Base-by-base conservation (phyloP, 2,888 invertebrate species). In the Protophormia terraenovae region DNA sequence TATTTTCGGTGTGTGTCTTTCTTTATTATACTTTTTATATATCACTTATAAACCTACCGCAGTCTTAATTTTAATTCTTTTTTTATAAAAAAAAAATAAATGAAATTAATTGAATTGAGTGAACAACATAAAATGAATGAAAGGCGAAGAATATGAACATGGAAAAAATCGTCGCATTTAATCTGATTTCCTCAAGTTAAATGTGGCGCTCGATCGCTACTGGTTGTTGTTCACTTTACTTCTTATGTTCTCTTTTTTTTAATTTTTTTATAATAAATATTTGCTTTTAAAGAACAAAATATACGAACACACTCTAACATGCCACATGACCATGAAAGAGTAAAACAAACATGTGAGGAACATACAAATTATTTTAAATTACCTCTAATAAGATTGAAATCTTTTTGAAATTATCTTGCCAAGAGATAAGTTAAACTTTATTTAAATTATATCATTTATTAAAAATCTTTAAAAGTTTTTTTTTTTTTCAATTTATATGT, bases 31-130 rank as follows among this genome's bases (percentile, higher is more conserved):
- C n/a, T n/a, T n/a, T n/a, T 3, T 27, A 7, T 32, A 12, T 58
- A 19, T 77, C 58, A 58, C 67, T 75, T 58, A 12, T 78, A 38
- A 82, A 85, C 84, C 84, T 85, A 85, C 84, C 84, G 84, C 84
- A 85, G 84, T 69, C 73, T 78, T 76, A 76, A 60, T 73, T 72
- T 71, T 60, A 38, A 32, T 58, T 64, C 66, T 22, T 24, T 24
- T n/a, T n/a, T n/a, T n/a, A n/a, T n/a, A n/a, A n/a, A n/a, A n/a
- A n/a, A n/a, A n/a, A 67, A 69, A 71, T 75, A 69, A 76, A 80
- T 60, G 50, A 76, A 66, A 72, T 58, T 73, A 83, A 80, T 83
- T 55, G 60, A 77, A 83, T 75, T 86, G 35, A 72, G 83, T 73
- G 53, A 82, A 82, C 38, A 60, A 55, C 53, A 72, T 55, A 45